Evolutionary conservation across 1,140 invertebrate genomes (phyloP), one percentile per base, ranked within the genome.

Genomic region (Orius insidiosus): DNA sequence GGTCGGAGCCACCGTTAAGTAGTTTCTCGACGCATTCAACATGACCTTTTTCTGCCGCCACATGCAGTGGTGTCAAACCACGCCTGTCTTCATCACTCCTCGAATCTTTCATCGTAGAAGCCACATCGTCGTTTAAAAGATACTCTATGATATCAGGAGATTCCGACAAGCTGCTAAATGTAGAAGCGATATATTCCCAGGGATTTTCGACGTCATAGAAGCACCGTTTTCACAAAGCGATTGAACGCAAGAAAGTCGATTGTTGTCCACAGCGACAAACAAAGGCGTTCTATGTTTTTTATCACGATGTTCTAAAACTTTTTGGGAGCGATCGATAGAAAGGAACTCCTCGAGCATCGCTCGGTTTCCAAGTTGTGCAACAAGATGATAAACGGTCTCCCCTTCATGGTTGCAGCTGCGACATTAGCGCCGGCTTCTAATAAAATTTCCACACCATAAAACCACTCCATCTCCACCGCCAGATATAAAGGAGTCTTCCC

Each of bases 401-500:
- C 68, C 70, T 11, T 74, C 68, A 35, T 75, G 70, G 51, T 75
- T 75, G 65, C 66, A 10, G 67, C 61, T 51, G 76, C 75, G 1
- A 80, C 66, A 58, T 79, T 69, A 38, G 77, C 78, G 13, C 76
- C 78, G 52, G 72, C 68, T 54, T 78, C 72, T 4, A 86, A 58
- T 7, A 84, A 65, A n/a, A 80, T 56, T 10, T 66, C 63, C 0
- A 80, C 74, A 18, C 69, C 68, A 2, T 61, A 54, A 15, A 59
- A 59, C 69, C 69, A 71, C 1, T 60, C 71, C 50, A 72, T 72
- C 53, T 71, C 70, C 5, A 77, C 74, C 1, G 85, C 84, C 58
- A 85, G 85, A 61, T 87, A 81, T 5, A 89, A 61, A 1, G 82
- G 71, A 11, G 79, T 80, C 51, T 83, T 82, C n/a, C 76, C 73